These are phyloP conservation scores for Rhabdornis inornatus DNA, from an alignment of 2,113 vertebrate species.

Conservation along the genomic window DNA sequence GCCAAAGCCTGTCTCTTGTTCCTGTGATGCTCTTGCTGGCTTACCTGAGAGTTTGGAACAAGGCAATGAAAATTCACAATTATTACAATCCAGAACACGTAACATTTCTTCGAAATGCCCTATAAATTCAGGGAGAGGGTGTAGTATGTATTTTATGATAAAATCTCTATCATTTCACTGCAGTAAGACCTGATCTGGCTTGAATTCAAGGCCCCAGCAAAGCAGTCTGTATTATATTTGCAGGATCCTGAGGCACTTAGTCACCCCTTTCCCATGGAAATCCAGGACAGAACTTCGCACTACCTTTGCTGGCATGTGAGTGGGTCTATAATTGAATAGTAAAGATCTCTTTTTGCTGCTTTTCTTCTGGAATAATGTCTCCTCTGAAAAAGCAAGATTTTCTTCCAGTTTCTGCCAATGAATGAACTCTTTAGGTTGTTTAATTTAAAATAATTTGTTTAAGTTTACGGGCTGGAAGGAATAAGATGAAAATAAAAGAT, in stretches of 20 bases:
- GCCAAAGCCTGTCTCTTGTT: neutral
- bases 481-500: slow-evolving; percentile 14
- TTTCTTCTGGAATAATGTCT: neutral
- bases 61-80: neutral
- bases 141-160: neutral
- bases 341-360: neutral
- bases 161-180: neutral
- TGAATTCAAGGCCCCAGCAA: neutral
- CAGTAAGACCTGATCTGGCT: neutral
- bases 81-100: neutral
- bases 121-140: neutral
- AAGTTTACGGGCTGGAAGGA: neutral
- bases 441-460: slow-evolving; percentile 21
- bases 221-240: neutral
- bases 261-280: neutral
- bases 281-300: neutral
- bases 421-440: neutral
- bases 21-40: neutral
- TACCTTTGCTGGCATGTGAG: neutral
- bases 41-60: neutral
- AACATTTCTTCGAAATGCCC: neutral
- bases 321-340: neutral
- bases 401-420: neutral
- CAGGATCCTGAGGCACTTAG: neutral
- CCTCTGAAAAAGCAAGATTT: neutral